Base-by-base conservation (phyloP, 2,113 vertebrate genomes). In the Mystacornis crossleyi region DNA sequence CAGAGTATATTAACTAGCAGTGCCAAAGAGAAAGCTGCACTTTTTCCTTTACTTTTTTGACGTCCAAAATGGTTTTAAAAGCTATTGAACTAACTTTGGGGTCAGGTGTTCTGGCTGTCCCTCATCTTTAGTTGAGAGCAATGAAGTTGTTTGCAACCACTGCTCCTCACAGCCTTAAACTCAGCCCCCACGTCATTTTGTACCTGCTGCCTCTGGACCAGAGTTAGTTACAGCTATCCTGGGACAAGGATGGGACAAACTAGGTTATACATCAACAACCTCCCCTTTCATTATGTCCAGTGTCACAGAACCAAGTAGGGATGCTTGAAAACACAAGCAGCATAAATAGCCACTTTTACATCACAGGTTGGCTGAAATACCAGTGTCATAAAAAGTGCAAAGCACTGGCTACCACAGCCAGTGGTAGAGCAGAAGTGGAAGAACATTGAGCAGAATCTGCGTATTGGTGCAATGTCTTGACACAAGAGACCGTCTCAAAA, bases 1-100 rank as follows among this genome's bases (percentile, higher is more conserved):
- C 54, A 61, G 54, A 28, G 54, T 61, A 64, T 90, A 97, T 95
- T 95, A 97, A 96, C 83, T 80, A 81, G 72, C 57, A 57, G 40
- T 71, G 72, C 72, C 92, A 93, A 96, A 93, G 58, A 94, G 34
- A 65, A 95, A 86, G 36, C 47, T 61, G 31, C 31, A 54, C 3
- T 58, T 80, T 50, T 18, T 4, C 36, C 3, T 29, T 34, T n/a
- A 47, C 9, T 55, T 33, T 71, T 42, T 31, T 50, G 2, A 75
- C 45, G 47, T 69, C 50, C 67, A 80, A 87, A 96, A 45, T 42
- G 51, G 54, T 77, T 90, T 93, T 65, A 93, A 94, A 93, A 93
- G 75, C 69, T 75, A 89, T 3, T 66, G 72, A 96, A 78, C 34
- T 61, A 45, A 40, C 66, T 91, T 90, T 80, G 55, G 31, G 55